These are phyloP conservation scores for Spialia ferax DNA, from an alignment of 2,888 invertebrate genomes.

Conservation along the genomic window DNA sequence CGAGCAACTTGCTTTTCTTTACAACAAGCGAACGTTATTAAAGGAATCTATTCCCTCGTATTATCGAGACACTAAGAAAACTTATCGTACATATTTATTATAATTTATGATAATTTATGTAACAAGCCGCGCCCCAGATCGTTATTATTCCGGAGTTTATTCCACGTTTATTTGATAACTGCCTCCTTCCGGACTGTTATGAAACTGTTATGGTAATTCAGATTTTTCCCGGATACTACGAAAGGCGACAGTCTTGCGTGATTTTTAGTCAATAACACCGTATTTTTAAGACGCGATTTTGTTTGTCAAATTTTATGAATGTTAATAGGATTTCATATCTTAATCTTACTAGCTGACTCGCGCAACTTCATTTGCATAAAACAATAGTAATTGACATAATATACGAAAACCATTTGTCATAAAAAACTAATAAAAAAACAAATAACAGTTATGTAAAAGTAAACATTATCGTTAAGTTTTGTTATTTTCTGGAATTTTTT, in stretches of 20 bases:
- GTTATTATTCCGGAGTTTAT: slow-evolving; percentile 35
- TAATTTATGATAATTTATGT: slow-evolving; percentile 32
- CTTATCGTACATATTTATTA: slow-evolving; percentile 20
- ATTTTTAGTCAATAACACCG: neutral
- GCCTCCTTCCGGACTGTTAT: slow-evolving; percentile 24
- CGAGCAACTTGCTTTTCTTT: too few species aligned
- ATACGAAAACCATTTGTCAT: too few species aligned
- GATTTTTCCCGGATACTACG: slow-evolving; percentile 7
- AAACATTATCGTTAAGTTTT: too few species aligned
- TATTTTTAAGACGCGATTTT: neutral
- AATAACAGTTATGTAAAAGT: too few species aligned
- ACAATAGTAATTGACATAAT: too few species aligned
- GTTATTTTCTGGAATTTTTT: too few species aligned
- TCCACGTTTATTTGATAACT: slow-evolving; percentile 35
- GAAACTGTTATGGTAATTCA: slow-evolving; percentile 22
- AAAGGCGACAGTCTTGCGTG: neutral
- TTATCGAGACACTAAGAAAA: slow-evolving; percentile 8
- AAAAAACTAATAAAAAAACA: too few species aligned
- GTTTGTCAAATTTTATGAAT: neutral
- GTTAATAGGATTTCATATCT: neutral
- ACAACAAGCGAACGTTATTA: too few species aligned
- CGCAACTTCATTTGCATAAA: too few species aligned
- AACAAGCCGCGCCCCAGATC: slow-evolving; percentile 20
- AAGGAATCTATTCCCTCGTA: too few species aligned
- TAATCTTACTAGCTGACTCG: too few species aligned